Conservation (phyloP, 2,888 invertebrate genomes). For the Tubulanus polymorphus region DNA sequence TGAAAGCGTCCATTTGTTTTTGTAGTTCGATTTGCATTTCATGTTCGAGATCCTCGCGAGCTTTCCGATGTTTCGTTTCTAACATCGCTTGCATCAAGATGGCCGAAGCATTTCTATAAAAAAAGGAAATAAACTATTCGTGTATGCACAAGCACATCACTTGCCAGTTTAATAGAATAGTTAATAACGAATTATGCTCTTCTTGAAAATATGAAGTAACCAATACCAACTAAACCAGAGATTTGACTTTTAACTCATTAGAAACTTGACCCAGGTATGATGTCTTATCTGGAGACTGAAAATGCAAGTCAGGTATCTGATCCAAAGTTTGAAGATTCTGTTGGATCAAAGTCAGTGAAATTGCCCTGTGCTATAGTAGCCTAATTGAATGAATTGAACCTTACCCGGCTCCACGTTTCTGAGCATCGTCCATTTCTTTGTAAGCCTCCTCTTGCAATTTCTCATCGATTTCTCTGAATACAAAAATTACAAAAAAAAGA, state of each 20-base stretch:
- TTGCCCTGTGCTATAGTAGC: too few species aligned
- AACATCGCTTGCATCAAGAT: slow-evolving; percentile 34
- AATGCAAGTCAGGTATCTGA: too few species aligned
- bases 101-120: slow-evolving; percentile 32
- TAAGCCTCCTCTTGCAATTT: slow-evolving; percentile 33
- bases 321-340: too few species aligned
- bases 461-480: slow-evolving; percentile 36
- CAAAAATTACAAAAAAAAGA: neutral
- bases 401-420: slow-evolving; percentile 39
- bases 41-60: slow-evolving; percentile 36
- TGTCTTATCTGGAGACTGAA: too few species aligned
- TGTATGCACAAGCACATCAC: too few species aligned
- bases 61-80: slow-evolving; percentile 40
- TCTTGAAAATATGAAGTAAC: neutral
- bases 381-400: too few species aligned
- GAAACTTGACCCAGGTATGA: too few species aligned
- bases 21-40: slow-evolving; percentile 45
- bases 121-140: too few species aligned
- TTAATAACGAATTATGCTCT: neutral
- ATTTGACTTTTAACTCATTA: too few species aligned
- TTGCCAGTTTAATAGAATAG: neutral
- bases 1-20: slow-evolving; percentile 39
- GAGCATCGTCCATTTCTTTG: slow-evolving; percentile 22
- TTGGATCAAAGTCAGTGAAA: too few species aligned
- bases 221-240: neutral